These are phyloP conservation scores for Hucho hucho DNA, from an alignment of 2,113 vertebrate genomes.

Conservation along the genomic window DNA sequence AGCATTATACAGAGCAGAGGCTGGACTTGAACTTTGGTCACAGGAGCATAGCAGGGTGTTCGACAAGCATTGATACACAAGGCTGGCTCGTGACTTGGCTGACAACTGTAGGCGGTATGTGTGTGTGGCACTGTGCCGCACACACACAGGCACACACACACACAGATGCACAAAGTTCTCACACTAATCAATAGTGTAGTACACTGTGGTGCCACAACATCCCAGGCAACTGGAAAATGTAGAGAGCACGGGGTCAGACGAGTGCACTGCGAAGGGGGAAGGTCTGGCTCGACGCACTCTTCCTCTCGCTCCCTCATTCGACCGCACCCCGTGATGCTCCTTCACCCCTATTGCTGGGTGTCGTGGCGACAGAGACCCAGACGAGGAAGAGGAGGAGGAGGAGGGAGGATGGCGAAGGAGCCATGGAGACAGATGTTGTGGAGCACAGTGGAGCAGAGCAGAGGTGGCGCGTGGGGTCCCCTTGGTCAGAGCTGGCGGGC, in stretches of 20 bases:
- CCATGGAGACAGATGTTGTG: constrained; percentile 61
- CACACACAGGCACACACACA: not conserved
- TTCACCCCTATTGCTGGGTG: constrained; percentile 67
- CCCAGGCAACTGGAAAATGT: too few relatives aligned
- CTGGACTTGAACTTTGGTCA: too few relatives aligned
- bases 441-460: constrained; percentile 52
- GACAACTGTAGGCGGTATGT: too few relatives aligned
- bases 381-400: constrained; percentile 43
- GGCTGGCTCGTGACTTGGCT: not conserved
- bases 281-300: constrained; percentile 27
- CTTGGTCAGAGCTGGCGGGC: constrained; percentile 39
- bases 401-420: constrained; percentile 33
- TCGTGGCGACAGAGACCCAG: constrained; percentile 65
- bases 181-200: constrained; percentile 69
- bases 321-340: constrained; percentile 48
- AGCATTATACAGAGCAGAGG: too few relatives aligned
- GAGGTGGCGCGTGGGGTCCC: constrained; percentile 64
- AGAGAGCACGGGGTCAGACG: constrained; percentile 10
- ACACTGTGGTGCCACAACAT: constrained; percentile 6
- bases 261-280: constrained; percentile 49
- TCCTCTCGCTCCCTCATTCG: constrained; percentile 29
- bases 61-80: not conserved
- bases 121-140: not conserved
- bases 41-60: too few relatives aligned
- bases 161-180: constrained; percentile 50